Evolutionary conservation across 2,888 invertebrate genomes (phyloP).

Genomic region (Clivina fossor): DNA sequence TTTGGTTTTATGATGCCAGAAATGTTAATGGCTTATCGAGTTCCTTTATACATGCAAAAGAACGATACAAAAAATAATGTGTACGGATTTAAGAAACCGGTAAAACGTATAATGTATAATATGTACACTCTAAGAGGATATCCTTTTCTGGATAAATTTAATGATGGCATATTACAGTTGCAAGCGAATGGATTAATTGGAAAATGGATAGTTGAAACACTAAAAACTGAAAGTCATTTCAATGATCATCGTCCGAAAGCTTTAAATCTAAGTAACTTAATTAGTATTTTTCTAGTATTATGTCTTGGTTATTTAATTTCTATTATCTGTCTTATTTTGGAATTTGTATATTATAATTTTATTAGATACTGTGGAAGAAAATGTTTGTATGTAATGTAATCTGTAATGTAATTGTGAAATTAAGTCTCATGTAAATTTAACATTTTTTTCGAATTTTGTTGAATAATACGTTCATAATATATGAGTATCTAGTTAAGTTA

Average conservation of each 20-base stretch:
- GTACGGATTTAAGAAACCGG: conserved; percentile 7
- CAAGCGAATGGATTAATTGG: conserved; percentile 5
- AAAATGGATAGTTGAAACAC: neutral
- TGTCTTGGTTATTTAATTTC: neutral
- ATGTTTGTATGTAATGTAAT: no score
- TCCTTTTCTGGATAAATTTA: conserved; percentile 11
- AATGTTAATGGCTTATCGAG: conserved; percentile 1
- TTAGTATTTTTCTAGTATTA: neutral
- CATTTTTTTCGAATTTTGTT: no score
- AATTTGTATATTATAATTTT: no score
- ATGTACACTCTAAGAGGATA: conserved; percentile 7
- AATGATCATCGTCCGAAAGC: neutral
- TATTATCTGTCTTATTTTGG: no score
- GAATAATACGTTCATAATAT: no score
- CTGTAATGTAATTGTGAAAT: no score
- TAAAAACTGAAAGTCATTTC: neutral
- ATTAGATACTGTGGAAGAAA: no score
- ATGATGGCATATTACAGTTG: conserved; percentile 3
- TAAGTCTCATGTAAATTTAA: no score
- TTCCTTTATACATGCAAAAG: neutral
- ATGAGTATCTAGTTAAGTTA: no score
- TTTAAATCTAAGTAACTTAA: neutral
- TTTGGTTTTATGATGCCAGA: conserved; percentile 14
- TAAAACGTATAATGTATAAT: conserved; percentile 9
- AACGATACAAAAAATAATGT: conserved; percentile 14